These are phyloP conservation scores for Hydrozoanthus tunicans DNA, from an alignment of 64 coral and sea anemone species.

Conservation along the genomic window DNA sequence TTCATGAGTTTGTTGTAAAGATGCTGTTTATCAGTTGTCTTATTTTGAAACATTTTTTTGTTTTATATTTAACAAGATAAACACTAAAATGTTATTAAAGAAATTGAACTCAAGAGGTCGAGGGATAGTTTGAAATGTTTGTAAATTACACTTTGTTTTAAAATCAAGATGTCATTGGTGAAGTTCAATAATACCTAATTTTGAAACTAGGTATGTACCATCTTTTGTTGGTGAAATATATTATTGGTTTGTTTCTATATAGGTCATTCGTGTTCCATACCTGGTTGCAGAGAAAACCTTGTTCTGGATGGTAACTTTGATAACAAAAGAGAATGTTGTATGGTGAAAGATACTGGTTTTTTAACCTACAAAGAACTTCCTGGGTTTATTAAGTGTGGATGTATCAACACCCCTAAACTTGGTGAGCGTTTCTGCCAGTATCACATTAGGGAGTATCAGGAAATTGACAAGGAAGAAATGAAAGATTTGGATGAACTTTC, in stretches of 20 bases:
- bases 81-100: too few relatives aligned
- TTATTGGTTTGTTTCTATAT: background rate
- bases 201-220: too few relatives aligned
- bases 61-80: too few relatives aligned
- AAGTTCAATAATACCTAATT: too few relatives aligned
- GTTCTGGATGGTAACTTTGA: background rate
- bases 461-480: background rate
- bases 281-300: background rate
- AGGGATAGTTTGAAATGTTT: too few relatives aligned
- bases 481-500: background rate
- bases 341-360: slow-evolving; percentile 9
- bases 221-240: background rate
- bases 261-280: background rate
- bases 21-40: too few relatives aligned
- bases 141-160: too few relatives aligned
- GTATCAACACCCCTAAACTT: slow-evolving; percentile 10
- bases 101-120: too few relatives aligned
- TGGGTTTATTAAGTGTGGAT: background rate
- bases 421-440: background rate
- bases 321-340: slow-evolving; percentile 22
- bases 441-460: slow-evolving; percentile 3
- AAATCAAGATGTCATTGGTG: too few relatives aligned
- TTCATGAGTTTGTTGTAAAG: too few relatives aligned
- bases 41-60: too few relatives aligned
- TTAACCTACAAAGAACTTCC: background rate